Evolutionary conservation across 1,140 invertebrate genomes (phyloP).

Genomic region (Rhynchophorus ferrugineus): DNA sequence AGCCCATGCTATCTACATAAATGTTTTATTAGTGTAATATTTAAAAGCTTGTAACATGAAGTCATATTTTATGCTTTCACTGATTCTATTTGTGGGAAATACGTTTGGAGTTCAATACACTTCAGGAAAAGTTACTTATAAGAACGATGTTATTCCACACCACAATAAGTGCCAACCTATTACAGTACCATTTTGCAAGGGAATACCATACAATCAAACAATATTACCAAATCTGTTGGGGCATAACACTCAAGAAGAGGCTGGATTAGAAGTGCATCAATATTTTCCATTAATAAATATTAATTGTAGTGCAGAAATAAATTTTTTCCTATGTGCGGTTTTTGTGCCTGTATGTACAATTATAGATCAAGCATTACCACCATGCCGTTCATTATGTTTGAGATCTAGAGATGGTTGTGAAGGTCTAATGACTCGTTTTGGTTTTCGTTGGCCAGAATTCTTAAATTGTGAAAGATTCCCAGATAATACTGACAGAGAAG

Average conservation of each 20-base stretch:
- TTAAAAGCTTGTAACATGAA: not conserved
- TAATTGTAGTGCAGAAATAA: conserved; percentile 86
- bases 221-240: conserved; percentile 93
- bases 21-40: not conserved
- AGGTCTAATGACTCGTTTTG: conserved; percentile 83
- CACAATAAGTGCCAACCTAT: conserved; percentile 89
- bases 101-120: conserved; percentile 1
- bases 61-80: not conserved
- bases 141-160: conserved; percentile 42
- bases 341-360: conserved; percentile 96
- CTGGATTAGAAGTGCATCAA: conserved; percentile 86
- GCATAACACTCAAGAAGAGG: conserved; percentile 92
- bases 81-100: not conserved
- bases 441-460: conserved; percentile 88
- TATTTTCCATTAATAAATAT: conserved; percentile 95
- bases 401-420: conserved; percentile 87
- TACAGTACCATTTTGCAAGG: conserved; percentile 83
- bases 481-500: conserved; percentile 50
- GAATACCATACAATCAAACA: conserved; percentile 90
- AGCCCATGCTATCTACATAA: no score
- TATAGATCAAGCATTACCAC: conserved; percentile 80
- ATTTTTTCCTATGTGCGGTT: conserved; percentile 93
- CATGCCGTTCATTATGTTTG: conserved; percentile 79
- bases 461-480: conserved; percentile 90
- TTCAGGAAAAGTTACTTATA: conserved; percentile 16